Evolutionary conservation across 2,888 invertebrate species (phyloP).

Genomic region (Microplitis deprimator): DNA sequence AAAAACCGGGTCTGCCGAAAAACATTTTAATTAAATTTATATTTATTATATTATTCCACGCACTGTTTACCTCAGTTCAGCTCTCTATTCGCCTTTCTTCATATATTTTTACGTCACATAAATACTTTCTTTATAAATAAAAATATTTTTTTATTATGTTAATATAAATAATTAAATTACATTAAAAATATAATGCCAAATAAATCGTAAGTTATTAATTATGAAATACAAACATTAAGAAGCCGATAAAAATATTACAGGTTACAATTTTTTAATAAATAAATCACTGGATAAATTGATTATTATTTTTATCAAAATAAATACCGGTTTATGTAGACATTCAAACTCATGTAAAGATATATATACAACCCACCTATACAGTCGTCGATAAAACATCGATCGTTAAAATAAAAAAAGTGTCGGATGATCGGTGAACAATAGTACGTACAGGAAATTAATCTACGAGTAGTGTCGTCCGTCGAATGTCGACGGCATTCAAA

Average conservation of each 20-base stretch:
- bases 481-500: conserved; percentile 10
- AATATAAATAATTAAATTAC: background rate
- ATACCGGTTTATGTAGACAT: no score
- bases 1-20: background rate
- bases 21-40: background rate
- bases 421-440: background rate
- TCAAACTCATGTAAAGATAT: no score
- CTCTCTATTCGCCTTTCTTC: background rate
- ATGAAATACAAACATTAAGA: background rate
- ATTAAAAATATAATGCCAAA: background rate
- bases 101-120: no score
- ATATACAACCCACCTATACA: no score
- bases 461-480: background rate
- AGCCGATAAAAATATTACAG: no score
- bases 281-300: background rate
- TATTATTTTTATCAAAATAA: no score
- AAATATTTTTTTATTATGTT: no score
- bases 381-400: no score
- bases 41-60: background rate
- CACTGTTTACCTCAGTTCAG: background rate
- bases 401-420: background rate
- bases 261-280: background rate
- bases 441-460: background rate
- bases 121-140: no score
- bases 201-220: background rate